Conservation (phyloP, 2,888 invertebrate genomes). For the Panopea generosa region DNA sequence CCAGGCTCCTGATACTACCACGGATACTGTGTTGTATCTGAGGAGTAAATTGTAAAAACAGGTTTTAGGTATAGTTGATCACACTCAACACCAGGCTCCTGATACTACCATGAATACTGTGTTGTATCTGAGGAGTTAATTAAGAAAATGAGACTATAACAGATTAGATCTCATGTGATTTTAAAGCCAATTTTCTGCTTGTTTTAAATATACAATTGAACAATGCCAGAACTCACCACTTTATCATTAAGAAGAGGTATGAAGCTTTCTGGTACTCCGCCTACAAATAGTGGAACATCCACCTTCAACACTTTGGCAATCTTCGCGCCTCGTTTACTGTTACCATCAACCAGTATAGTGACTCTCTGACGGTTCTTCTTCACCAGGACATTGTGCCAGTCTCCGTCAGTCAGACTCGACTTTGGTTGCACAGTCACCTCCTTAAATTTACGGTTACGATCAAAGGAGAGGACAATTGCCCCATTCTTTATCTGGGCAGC, state of each 20-base stretch:
- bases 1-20: no score
- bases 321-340: constrained; percentile 87
- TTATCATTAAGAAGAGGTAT: constrained; percentile 41
- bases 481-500: constrained; percentile 86
- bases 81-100: no score
- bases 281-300: constrained; percentile 91
- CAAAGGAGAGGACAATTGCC: constrained; percentile 89
- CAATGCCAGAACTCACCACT: constrained; percentile 40
- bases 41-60: no score
- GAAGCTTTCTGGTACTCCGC: constrained; percentile 88
- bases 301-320: constrained; percentile 89
- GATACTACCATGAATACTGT: no score
- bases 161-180: no score
- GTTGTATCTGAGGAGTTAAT: no score
- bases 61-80: no score
- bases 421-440: constrained; percentile 45
- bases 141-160: no score
- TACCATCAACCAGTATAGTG: constrained; percentile 88
- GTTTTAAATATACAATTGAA: no score
- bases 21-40: no score
- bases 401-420: constrained; percentile 90
- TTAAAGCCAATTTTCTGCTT: no score
- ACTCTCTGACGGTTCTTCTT: constrained; percentile 82
- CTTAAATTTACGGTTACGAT: constrained; percentile 76
- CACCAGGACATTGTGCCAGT: constrained; percentile 92